phyloP scores from a whole-genome alignment of 2,797 vertebrate genomes.

The Crocidura indochinensis region DNA sequence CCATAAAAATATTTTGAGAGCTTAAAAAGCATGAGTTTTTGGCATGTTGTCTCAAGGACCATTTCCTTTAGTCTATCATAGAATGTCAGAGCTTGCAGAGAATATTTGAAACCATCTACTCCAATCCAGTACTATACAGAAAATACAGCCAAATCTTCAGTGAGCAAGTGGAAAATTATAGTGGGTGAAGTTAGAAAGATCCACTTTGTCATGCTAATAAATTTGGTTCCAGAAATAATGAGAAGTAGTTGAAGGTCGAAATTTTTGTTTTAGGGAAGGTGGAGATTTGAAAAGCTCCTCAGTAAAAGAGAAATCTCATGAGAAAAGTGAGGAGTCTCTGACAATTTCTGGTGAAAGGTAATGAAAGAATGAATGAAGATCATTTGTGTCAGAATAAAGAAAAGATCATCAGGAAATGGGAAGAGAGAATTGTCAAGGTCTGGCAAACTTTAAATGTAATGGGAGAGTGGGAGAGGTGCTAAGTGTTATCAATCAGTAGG shows the following conservation, averaged over 20 bases:
- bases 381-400: neutral
- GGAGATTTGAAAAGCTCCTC: neutral
- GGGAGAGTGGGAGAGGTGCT: neutral
- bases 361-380: neutral
- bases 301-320: neutral
- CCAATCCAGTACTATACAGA: neutral
- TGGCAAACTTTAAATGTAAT: neutral
- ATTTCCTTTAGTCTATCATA: constrained; percentile 66
- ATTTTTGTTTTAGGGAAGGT: neutral
- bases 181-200: constrained; percentile 20
- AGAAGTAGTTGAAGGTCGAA: neutral
- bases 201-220: neutral
- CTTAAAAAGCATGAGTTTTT: constrained; percentile 7
- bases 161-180: neutral
- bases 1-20: constrained; percentile 58
- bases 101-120: constrained; percentile 37
- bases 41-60: neutral
- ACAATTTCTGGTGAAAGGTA: neutral
- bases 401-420: neutral
- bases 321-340: neutral
- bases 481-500: neutral
- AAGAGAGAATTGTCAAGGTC: neutral
- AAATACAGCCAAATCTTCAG: constrained; percentile 6
- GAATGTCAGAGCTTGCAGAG: constrained; percentile 40
- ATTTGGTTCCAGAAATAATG: neutral